phyloP scores from a whole-genome alignment of 2,888 invertebrate genomes.

The Lithophane leautieri region DNA sequence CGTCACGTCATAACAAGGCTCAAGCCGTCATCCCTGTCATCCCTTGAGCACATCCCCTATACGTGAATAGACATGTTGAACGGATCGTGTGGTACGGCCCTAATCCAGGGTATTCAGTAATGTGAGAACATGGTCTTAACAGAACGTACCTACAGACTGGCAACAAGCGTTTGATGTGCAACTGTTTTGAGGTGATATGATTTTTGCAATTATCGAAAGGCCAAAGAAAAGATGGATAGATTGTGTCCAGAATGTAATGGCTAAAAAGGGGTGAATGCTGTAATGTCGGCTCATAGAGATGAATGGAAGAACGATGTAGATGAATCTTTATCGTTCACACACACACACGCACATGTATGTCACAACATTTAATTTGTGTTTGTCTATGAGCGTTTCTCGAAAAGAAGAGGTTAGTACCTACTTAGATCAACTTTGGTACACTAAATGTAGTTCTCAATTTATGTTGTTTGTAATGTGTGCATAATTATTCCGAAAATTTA shows the following conservation, averaged over 20 bases:
- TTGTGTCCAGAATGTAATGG: background rate
- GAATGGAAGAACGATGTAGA: no score
- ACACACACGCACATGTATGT: no score
- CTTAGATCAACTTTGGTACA: no score
- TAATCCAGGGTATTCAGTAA: conserved; percentile 31
- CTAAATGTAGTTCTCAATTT: no score
- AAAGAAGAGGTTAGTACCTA: no score
- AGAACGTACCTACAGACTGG: no score
- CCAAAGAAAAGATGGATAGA: background rate
- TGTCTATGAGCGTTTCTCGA: no score
- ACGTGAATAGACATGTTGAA: conserved; percentile 37
- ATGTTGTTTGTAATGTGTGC: background rate
- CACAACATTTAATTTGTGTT: no score
- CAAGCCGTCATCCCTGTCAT: conserved; percentile 28
- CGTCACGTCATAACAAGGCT: conserved; percentile 26
- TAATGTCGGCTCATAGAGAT: background rate
- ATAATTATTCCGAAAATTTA: no score
- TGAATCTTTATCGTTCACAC: no score
- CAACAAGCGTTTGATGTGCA: background rate
- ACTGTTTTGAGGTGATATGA: background rate
- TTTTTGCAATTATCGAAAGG: background rate
- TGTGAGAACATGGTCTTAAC: background rate
- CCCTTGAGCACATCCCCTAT: conserved; percentile 15
- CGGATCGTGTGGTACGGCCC: conserved; percentile 15
- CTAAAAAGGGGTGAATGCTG: background rate